Evolutionary conservation across 2,888 invertebrate genomes (phyloP).

Genomic region (Archips crataeganus): DNA sequence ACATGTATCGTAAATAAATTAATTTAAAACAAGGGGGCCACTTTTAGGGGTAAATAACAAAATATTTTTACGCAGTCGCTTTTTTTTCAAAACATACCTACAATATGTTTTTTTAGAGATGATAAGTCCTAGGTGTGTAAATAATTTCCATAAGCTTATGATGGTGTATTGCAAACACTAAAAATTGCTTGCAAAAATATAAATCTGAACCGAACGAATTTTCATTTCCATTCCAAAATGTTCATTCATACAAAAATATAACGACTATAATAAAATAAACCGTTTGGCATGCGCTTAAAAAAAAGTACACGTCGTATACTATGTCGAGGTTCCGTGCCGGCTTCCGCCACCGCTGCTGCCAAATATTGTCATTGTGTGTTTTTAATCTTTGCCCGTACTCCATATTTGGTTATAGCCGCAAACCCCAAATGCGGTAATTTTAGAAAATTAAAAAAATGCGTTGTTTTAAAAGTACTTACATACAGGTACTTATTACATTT

Average conservation of each 20-base stretch:
- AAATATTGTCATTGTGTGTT: constrained; percentile 36
- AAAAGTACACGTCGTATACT: constrained; percentile 33
- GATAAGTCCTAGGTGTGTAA: no score
- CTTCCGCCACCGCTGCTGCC: constrained; percentile 29
- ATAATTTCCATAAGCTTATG: background rate
- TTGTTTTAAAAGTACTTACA: no score
- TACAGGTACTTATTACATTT: no score
- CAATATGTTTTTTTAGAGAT: no score
- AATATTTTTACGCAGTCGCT: no score
- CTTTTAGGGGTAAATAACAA: no score
- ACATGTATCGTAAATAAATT: no score
- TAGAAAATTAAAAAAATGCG: no score
- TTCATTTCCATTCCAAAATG: constrained; percentile 6
- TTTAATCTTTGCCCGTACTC: constrained; percentile 25
- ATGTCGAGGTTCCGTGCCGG: constrained; percentile 22
- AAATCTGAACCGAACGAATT: background rate
- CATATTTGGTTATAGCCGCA: constrained; percentile 7
- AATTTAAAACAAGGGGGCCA: no score
- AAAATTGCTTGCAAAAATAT: background rate
- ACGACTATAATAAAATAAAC: constrained; percentile 22
- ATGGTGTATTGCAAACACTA: background rate
- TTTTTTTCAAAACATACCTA: no score
- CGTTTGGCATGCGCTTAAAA: constrained; percentile 35
- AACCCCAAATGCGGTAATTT: background rate
- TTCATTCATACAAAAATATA: constrained; percentile 26